Percentiles rank a stretch among this genome's conserved stretches.
phyloP scores from a whole-genome alignment of 2,888 invertebrate genomes.

The Auanema sp. region DNA sequence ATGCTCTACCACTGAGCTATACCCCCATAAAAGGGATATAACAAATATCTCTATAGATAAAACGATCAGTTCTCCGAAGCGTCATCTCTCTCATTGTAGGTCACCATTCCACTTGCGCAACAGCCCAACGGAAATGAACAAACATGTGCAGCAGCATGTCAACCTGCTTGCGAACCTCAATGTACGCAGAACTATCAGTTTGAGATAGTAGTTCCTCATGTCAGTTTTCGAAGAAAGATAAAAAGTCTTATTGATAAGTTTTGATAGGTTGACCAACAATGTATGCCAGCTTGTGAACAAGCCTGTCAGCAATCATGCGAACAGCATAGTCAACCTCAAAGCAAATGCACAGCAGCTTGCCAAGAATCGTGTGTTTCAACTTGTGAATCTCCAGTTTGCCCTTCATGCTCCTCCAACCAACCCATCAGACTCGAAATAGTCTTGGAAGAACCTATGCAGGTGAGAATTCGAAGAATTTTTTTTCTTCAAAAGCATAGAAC shows the following conservation, averaged over 20 bases:
- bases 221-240: neutral
- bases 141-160: conserved; percentile 37
- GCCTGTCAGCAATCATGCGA: conserved; percentile 33
- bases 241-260: neutral
- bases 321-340: conserved; percentile 29
- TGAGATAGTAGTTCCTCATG: conserved; percentile 36
- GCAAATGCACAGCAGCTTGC: conserved; percentile 29
- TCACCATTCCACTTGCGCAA: conserved; percentile 4
- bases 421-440: conserved; percentile 36
- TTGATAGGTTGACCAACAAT: conserved; percentile 32
- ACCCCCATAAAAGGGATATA: neutral
- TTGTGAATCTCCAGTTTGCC: conserved; percentile 17
- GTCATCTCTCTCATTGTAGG: neutral
- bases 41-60: neutral
- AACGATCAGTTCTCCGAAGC: neutral
- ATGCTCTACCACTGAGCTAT: conserved; percentile 9
- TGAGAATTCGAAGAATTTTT: neutral
- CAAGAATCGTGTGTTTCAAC: conserved; percentile 31
- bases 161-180: conserved; percentile 31
- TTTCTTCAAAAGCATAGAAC: neutral
- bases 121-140: neutral
- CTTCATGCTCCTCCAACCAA: conserved; percentile 18
- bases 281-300: conserved; percentile 39
- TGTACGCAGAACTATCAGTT: conserved; percentile 46
- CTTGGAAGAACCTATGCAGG: conserved; percentile 36